phyloP scores from a whole-genome alignment of 2,888 invertebrate genomes.

The Habrosyne pyritoides region DNA sequence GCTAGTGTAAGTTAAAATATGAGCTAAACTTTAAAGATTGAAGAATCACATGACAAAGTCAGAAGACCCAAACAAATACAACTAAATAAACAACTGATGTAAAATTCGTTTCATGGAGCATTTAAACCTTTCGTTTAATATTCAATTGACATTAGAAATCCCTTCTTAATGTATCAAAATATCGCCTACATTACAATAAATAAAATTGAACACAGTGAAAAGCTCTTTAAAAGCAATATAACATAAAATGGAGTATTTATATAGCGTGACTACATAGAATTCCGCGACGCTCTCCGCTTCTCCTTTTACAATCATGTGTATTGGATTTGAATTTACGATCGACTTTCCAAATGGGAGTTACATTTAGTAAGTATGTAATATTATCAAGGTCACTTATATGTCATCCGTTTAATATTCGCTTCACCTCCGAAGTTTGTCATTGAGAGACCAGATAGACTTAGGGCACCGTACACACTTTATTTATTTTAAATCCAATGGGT shows the following conservation, averaged over 20 bases:
- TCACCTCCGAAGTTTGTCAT: slow-evolving; percentile 1
- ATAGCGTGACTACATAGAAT: slow-evolving; percentile 45
- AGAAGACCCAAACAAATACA: not conserved
- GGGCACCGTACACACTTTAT: not conserved
- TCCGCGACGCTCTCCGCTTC: slow-evolving; percentile 35
- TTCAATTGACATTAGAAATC: slow-evolving; percentile 9
- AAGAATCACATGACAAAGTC: not conserved
- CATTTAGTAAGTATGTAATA: slow-evolving; percentile 34
- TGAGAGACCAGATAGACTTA: not conserved
- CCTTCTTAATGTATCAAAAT: slow-evolving; percentile 13
- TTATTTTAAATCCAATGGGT: no score
- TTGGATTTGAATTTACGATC: slow-evolving; percentile 53
- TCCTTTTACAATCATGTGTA: slow-evolving; percentile 42
- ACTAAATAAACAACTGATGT: not conserved
- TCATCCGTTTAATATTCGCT: slow-evolving; percentile 18
- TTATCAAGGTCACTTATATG: slow-evolving; percentile 24
- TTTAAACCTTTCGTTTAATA: not conserved
- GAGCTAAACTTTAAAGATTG: not conserved
- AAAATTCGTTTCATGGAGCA: not conserved
- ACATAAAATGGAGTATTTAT: slow-evolving; percentile 27
- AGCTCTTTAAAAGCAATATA: slow-evolving; percentile 34
- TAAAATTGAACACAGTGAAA: slow-evolving; percentile 17
- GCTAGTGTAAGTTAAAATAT: slow-evolving; percentile 27
- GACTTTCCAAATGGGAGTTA: slow-evolving; percentile 36
- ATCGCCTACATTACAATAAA: slow-evolving; percentile 17